Base-by-base conservation (phyloP, 2,888 invertebrate genomes). In the Acanthosepion pharaonis region DNA sequence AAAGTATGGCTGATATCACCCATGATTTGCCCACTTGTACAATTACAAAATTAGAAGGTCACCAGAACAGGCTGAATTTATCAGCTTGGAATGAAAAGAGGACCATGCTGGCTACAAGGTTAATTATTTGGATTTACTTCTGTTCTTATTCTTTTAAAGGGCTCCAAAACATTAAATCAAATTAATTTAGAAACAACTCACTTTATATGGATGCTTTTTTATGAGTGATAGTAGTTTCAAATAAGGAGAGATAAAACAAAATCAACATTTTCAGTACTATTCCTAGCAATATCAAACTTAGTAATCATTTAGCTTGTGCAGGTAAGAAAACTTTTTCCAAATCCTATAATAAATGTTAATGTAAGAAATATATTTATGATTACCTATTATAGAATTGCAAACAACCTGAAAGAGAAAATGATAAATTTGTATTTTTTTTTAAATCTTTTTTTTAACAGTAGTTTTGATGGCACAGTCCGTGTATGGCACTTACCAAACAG, bases 401-500 rank as follows among this genome's bases (percentile, higher is more conserved):
- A 59, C 23, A 59, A 5, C 4, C 23, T 59, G 5, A 59, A 23
- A 23, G 59, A 59, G 59, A 59, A 59, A 59, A 20, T 59, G 23
- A 59, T 20, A 59, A 59, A 59, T 59, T 23, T 59, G 20, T 5
- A 51, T 28, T 93, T 49, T 49, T 49, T 92, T 28, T n/a, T 51
- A 11, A 5, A 3, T 4, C 51, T 93, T 18, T 51, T 5, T 28
- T 23, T 93, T 96, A 96, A 25, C 96, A 98, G 98, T 96, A 98
- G 98, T 0, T 98, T 98, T 96, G 98, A 98, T 97, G 98, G 98
- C n/a, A 98, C 98, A 5, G 98, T 98, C 0, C 97, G 98, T 48
- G 97, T 98, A 28, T 98, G 98, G 98, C 97, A 96, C 93, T 97
- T 97, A 93, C 97, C 98, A 15, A 97, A 97, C 95, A 96, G 97